Evolutionary conservation across 2,888 invertebrate species (phyloP).

Genomic region (Meganola albula): DNA sequence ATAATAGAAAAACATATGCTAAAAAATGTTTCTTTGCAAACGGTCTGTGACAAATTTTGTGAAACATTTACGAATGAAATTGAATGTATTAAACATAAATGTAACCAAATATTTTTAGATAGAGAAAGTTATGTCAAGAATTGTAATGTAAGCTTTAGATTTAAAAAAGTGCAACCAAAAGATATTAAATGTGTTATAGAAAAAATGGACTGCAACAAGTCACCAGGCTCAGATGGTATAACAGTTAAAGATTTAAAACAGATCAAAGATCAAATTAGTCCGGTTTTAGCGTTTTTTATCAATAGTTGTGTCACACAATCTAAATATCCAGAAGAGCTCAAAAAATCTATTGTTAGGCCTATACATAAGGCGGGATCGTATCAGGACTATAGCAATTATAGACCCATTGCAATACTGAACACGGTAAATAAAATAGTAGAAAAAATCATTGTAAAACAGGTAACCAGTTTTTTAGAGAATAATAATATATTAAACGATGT

Average conservation of each 20-base stretch:
- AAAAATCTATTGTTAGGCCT: background rate
- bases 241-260: slow-evolving; percentile 1
- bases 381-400: slow-evolving; percentile 1
- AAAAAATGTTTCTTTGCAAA: background rate
- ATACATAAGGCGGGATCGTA: slow-evolving; percentile 1
- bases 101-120: background rate
- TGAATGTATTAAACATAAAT: slow-evolving; percentile 1
- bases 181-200: background rate
- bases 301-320: background rate
- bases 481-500: slow-evolving; percentile 1
- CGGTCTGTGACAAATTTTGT: slow-evolving; percentile 2
- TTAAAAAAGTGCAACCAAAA: background rate
- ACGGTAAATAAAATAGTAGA: slow-evolving; percentile 1
- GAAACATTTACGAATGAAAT: slow-evolving; percentile 4
- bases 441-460: slow-evolving; percentile 2
- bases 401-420: slow-evolving; percentile 1
- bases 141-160: slow-evolving; percentile 1
- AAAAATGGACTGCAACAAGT: background rate
- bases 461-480: background rate
- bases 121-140: background rate
- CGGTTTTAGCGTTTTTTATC: slow-evolving; percentile 1
- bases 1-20: background rate
- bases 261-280: background rate
- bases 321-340: slow-evolving; percentile 1
- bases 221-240: slow-evolving; percentile 1